These are phyloP conservation scores for Tribolium freemani DNA, from an alignment of 2,888 invertebrate species.

Conservation along the genomic window DNA sequence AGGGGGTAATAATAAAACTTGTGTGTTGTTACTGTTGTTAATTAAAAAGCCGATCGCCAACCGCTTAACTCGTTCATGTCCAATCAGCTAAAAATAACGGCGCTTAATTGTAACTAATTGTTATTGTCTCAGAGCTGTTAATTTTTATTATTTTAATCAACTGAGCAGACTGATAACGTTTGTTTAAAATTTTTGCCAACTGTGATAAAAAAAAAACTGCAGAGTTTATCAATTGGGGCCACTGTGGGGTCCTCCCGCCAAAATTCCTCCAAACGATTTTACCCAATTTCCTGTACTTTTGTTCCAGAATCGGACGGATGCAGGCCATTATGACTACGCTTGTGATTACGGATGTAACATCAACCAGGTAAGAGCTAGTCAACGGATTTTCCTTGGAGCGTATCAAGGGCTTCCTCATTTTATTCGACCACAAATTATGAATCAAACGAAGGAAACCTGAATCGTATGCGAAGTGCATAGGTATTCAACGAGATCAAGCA, in stretches of 20 bases:
- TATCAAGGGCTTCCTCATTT: conserved; percentile 30
- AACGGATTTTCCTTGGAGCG: conserved; percentile 26
- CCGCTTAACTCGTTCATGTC: background rate
- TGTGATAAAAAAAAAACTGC: background rate
- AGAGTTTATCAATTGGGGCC: background rate
- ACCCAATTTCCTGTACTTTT: conserved; percentile 45
- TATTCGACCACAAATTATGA: conserved; percentile 34
- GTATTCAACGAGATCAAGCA: conserved; percentile 54
- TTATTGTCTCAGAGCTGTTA: background rate
- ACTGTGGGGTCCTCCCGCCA: background rate
- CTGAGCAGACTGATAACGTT: background rate
- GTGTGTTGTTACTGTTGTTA: background rate
- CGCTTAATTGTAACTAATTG: too few species aligned
- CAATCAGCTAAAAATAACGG: background rate
- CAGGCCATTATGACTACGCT: conserved; percentile 77
- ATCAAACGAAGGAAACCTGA: conserved; percentile 26
- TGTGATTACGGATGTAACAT: conserved; percentile 81
- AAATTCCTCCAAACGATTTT: background rate
- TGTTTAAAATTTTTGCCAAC: background rate
- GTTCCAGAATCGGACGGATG: conserved; percentile 80
- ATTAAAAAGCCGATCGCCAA: background rate
- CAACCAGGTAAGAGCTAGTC: conserved; percentile 74
- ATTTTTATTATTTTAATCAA: background rate
- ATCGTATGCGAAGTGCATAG: conserved; percentile 38
- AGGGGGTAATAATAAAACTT: too few species aligned